phyloP scores from a whole-genome alignment of 2,797 vertebrate species.

The Molossus molossus region DNA sequence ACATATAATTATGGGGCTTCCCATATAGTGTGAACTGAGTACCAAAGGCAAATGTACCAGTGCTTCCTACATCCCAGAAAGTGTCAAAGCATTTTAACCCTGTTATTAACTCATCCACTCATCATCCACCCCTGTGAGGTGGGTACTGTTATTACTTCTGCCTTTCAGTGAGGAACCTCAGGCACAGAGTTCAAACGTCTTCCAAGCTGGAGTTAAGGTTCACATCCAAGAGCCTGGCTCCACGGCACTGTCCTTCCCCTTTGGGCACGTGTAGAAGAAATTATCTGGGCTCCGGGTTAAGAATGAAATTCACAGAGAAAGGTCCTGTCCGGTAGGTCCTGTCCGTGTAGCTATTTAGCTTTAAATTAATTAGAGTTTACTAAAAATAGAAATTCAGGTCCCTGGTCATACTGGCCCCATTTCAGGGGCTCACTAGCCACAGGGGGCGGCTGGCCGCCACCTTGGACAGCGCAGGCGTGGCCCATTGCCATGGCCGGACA shows the following conservation, averaged over 20 bases:
- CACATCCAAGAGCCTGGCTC: not conserved
- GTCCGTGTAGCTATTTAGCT: not conserved
- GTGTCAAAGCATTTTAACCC: not conserved
- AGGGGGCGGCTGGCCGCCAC: fast-evolving
- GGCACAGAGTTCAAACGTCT: not conserved
- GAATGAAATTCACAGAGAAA: not conserved
- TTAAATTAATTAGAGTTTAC: slow-evolving; percentile 28
- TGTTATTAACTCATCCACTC: not conserved
- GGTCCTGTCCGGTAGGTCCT: not conserved
- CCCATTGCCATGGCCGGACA: no score
- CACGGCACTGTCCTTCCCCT: not conserved
- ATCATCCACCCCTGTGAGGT: not conserved
- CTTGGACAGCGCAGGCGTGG: fast-evolving
- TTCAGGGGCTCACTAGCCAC: not conserved
- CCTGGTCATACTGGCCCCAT: not conserved
- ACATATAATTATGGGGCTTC: not conserved
- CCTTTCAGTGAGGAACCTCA: not conserved
- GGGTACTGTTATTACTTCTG: not conserved
- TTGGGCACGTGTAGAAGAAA: not conserved
- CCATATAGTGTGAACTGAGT: not conserved
- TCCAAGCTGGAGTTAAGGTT: not conserved
- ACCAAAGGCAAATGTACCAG: no score
- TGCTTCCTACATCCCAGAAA: not conserved
- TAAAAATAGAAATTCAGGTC: not conserved
- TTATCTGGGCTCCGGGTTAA: not conserved